Evolutionary conservation across 2,888 invertebrate species (phyloP).

Genomic region (Tanypteryx hageni): DNA sequence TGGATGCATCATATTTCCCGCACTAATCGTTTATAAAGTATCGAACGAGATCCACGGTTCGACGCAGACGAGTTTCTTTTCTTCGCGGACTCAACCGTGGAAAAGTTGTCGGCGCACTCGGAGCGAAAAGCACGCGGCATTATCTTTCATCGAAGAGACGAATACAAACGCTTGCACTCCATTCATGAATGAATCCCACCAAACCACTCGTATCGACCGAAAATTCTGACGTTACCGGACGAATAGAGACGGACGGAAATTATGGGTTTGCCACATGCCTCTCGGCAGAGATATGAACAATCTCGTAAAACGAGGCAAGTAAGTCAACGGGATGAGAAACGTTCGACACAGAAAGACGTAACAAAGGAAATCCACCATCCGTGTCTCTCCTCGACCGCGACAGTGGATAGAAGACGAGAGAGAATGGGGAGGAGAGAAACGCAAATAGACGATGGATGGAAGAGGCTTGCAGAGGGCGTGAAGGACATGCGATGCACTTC

Average conservation of each 20-base stretch:
- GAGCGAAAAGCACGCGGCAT: not conserved
- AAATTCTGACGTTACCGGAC: not conserved
- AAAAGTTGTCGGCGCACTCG: not conserved
- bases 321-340: no score
- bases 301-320: no score
- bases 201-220: not conserved
- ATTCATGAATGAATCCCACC: not conserved
- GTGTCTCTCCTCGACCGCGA: not conserved
- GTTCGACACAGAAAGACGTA: no score
- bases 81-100: not conserved
- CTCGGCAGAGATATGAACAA: no score
- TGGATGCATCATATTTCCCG: no score
- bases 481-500: constrained; percentile 23
- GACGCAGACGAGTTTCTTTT: no score
- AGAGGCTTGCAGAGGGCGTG: not conserved
- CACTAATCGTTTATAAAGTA: no score
- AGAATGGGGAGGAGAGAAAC: not conserved
- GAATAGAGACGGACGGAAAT: no score
- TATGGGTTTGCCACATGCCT: no score
- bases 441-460: not conserved
- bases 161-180: not conserved
- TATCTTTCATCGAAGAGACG: not conserved
- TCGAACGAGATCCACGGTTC: no score
- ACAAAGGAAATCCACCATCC: not conserved
- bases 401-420: not conserved